Base-by-base conservation (phyloP, 2,888 invertebrate genomes). In the Lasioglossum figueresi region DNA sequence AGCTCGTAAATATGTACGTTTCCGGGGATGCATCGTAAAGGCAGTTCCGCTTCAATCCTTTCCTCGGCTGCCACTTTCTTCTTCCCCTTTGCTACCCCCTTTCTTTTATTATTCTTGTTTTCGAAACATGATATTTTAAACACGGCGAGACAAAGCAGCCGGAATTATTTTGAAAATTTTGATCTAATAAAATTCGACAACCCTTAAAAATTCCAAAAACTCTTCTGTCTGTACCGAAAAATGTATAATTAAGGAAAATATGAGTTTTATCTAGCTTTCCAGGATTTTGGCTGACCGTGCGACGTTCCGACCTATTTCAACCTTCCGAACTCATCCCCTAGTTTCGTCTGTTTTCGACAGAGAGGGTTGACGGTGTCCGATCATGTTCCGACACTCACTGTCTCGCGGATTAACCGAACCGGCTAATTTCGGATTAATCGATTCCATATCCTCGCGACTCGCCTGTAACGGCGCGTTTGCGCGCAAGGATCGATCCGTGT, bases 11-110 rank as follows among this genome's bases (percentile, higher is more conserved):
- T 87, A 76, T 84, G 78, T 85, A 79, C 74, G 75, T 70, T 84
- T 81, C 80, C 80, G 79, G 70, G 56, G 72, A 77, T 59, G 83
- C 79, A 84, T 86, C 83, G 80, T 89, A 89, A 89, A 89, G 88
- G 73, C 81, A 79, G 68, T 88, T 84, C 80, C 84, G 81, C 77
- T 81, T 80, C 63, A 81, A 88, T 76, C 72, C 68, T 83, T 82
- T 34, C 37, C 52, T 48, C 48, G 45, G 6, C 19, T 72, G 31
- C 31, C 72, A 48, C 48, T 72, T 72, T 68, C 19, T 31, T 23
- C 59, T 40, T 16, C 3, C 40, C 56, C 27, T 16, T n/a, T 6
- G 34, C 14, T 16, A 6, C 63, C 14, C 31, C 31, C 8, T 72
- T 40, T 27, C 70, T 70, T 43, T 43, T 43, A 70, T 70, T 70